Evolutionary conservation across 2,888 invertebrate genomes (phyloP), one percentile per base, ranked within the genome.

Genomic region (Standfussiana lucernea): DNA sequence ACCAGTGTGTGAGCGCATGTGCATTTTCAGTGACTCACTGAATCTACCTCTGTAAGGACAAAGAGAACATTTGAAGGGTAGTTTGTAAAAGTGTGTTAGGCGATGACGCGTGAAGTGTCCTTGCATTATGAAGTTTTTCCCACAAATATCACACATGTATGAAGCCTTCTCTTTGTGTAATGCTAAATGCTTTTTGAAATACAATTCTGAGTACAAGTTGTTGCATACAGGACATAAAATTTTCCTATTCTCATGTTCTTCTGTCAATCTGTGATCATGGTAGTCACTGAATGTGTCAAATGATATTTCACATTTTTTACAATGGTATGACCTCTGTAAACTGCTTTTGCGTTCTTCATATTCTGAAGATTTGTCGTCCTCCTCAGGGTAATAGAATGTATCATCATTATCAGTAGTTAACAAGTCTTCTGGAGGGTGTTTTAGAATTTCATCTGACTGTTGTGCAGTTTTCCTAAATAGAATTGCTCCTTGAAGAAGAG

Each of bases 41-140:
- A 95, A 95, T 56, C 96, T 89, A 8, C 96, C 96, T 74, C 91
- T 92, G 79, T 96, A 96, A 0, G 96, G 96, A 82, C 96, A 96
- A 3, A 94, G 75, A 3, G 92, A 81, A 90, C 96, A 96, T 89
- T 95, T 91, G 70, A 92, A 95, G 15, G 95, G 95, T 13, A 96
- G 88, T 56, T 93, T 89, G 68, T 93, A 93, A 80, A 94, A 95
- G 88, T 96, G 96, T 56, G 93, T 95, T 8, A 93, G 72, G n/a
- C 95, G 85, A 69, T 96, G 96, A 1, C 95, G 90, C 7, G 90
- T 88, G 53, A 96, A 95, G 4, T 92, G 92, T 0, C 92, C 93
- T 62, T 93, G 93, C 7, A 92, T 83, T 61, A 88, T 80, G 82
- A 95, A 96, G 61, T 93, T 91, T 80, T 95, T 96, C 0, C 96